Conservation (phyloP, 2,888 invertebrate species). For the Trachelus troglodyta region DNA sequence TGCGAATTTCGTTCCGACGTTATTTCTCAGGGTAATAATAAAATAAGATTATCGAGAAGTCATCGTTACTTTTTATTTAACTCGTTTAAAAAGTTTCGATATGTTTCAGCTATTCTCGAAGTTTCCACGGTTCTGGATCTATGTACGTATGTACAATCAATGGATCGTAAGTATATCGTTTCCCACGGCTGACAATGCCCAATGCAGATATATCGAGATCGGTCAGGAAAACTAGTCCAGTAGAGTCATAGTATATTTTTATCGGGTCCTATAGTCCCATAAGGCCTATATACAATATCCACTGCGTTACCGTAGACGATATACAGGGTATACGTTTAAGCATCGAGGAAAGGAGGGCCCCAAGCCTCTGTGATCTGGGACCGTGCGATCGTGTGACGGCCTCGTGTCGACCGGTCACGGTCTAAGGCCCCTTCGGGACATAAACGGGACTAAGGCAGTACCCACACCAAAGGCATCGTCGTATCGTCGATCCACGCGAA, state of each 20-base stretch:
- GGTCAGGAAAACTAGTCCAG: conserved; percentile 55
- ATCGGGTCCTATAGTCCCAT: conserved; percentile 29
- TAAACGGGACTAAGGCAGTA: conserved; percentile 30
- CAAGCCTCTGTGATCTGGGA: conserved; percentile 32
- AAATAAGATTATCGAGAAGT: no score
- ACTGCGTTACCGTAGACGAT: conserved; percentile 40
- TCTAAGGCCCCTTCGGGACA: conserved; percentile 33
- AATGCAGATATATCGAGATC: conserved; percentile 42
- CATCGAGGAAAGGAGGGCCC: conserved; percentile 32
- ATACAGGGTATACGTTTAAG: conserved; percentile 10
- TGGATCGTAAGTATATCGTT: background rate
- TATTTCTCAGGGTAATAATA: background rate
- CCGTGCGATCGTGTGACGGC: conserved; percentile 45
- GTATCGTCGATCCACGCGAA: background rate
- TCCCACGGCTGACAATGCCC: conserved; percentile 6
- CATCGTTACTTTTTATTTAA: no score
- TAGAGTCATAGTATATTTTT: conserved; percentile 28
- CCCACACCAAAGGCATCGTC: conserved; percentile 25
- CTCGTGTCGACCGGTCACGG: conserved; percentile 43
- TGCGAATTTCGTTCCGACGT: background rate
- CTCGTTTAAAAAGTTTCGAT: background rate
- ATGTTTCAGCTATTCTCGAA: background rate
- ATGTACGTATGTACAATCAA: background rate
- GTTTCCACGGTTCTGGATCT: background rate
- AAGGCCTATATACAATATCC: conserved; percentile 26